Evolutionary conservation across 1,140 invertebrate genomes (phyloP).

Genomic region (Drosophila leontia): DNA sequence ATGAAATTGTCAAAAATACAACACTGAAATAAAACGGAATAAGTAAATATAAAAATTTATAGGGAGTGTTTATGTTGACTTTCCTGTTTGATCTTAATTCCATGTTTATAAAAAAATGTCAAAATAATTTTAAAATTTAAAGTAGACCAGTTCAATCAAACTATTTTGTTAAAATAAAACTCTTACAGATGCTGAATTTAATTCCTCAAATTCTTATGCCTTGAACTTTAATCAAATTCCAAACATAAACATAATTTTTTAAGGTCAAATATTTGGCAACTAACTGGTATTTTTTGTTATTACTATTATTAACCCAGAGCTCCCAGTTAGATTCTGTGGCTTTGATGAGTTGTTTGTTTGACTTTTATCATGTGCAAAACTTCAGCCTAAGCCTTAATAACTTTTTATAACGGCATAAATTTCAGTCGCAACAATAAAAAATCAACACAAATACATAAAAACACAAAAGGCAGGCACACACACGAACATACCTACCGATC

Average conservation of each 20-base stretch:
- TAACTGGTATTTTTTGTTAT: conserved; percentile 32
- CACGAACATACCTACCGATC: conserved; percentile 12
- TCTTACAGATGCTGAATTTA: neutral
- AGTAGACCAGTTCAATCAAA: no score
- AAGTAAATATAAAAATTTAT: neutral
- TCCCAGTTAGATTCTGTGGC: conserved; percentile 10
- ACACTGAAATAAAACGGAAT: no score
- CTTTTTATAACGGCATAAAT: conserved; percentile 76
- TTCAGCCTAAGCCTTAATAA: conserved; percentile 66
- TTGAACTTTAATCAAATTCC: neutral
- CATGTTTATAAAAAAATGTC: neutral
- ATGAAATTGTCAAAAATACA: neutral
- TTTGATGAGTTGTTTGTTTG: conserved; percentile 57
- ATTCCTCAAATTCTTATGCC: neutral
- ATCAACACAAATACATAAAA: conserved; percentile 43
- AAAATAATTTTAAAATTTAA: neutral
- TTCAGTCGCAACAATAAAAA: conserved; percentile 53
- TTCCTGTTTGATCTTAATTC: no score
- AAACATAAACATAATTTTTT: conserved; percentile 1
- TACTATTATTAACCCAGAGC: conserved; percentile 23
- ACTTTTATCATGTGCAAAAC: conserved; percentile 58
- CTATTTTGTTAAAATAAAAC: no score
- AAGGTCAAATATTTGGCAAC: conserved; percentile 15
- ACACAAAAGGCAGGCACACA: conserved; percentile 24
- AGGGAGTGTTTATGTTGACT: neutral